Evolutionary conservation across 2,113 vertebrate genomes (phyloP).

Genomic region (Nycticorax nycticorax): DNA sequence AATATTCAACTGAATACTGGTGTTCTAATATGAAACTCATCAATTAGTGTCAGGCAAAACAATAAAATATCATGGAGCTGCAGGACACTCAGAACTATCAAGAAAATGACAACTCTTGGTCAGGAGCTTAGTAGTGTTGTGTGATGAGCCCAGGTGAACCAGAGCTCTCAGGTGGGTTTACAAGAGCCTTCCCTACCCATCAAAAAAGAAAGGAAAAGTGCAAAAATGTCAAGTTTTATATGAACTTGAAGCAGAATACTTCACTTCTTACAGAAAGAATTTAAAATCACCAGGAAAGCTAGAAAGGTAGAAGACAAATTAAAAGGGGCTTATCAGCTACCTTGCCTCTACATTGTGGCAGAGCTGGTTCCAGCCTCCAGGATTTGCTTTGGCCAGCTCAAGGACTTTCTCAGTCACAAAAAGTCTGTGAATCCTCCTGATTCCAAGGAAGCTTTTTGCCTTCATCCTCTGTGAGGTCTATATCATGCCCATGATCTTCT

Average conservation of each 20-base stretch:
- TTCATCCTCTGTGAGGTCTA: neutral
- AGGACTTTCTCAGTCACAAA: neutral
- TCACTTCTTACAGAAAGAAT: neutral
- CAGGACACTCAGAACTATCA: neutral
- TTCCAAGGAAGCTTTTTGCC: neutral
- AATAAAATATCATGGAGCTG: neutral
- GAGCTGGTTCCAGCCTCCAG: neutral
- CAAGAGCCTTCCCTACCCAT: neutral
- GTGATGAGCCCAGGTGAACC: neutral
- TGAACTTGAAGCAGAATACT: neutral
- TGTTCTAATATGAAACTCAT: neutral
- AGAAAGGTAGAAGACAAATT: neutral
- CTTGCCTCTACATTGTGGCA: neutral
- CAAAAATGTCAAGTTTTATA: neutral
- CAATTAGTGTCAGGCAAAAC: neutral
- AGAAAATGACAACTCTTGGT: neutral
- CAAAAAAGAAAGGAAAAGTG: accelerated
- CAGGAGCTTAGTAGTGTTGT: neutral
- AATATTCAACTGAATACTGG: neutral
- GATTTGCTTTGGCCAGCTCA: neutral
- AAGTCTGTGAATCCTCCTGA: neutral
- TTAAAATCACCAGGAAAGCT: neutral
- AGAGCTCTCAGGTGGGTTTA: neutral
- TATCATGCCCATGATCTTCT: accelerated
- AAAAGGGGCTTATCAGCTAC: neutral